Percentiles rank a stretch among this genome's conserved stretches.
Evolutionary conservation across 2,113 vertebrate species (phyloP).

Genomic region (Salvelinus sp.): DNA sequence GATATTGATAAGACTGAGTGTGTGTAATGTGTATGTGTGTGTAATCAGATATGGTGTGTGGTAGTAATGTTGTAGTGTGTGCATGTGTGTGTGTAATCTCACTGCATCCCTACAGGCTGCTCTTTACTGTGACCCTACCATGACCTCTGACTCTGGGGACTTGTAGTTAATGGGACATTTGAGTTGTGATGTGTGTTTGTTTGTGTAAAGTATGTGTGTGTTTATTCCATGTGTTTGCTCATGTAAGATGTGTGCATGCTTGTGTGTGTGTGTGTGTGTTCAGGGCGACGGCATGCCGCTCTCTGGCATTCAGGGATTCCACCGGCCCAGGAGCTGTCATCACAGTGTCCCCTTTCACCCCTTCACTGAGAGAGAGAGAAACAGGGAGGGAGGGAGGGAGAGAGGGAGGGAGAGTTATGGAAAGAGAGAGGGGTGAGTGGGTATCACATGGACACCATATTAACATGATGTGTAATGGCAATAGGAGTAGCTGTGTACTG

Average conservation of each 20-base stretch:
- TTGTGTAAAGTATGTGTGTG: conserved; percentile 5
- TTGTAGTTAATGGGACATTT: not conserved
- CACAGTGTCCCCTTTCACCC: conserved; percentile 67
- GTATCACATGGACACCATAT: too few species aligned
- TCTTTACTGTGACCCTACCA: not conserved
- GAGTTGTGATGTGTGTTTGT: not conserved
- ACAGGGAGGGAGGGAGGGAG: conserved; percentile 20
- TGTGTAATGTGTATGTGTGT: conserved; percentile 19
- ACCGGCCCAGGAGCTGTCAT: conserved; percentile 60
- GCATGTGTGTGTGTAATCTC: conserved; percentile 6
- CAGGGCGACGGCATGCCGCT: conserved; percentile 33
- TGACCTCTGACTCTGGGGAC: not conserved
- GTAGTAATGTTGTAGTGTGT: not conserved
- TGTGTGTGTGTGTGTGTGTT: conserved; percentile 7
- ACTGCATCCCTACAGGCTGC: not conserved
- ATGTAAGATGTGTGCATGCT: not conserved
- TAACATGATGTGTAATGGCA: too few species aligned
- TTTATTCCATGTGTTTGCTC: too few species aligned
- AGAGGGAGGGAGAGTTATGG: not conserved
- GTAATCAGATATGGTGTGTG: not conserved
- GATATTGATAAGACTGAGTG: conserved; percentile 1
- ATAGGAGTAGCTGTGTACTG: too few species aligned
- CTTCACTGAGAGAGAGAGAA: conserved; percentile 38
- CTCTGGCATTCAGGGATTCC: conserved; percentile 67
- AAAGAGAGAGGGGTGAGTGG: not conserved